These are phyloP conservation scores for Diabrotica undecimpunctata DNA, from an alignment of 1,140 invertebrate species.

Conservation along the genomic window DNA sequence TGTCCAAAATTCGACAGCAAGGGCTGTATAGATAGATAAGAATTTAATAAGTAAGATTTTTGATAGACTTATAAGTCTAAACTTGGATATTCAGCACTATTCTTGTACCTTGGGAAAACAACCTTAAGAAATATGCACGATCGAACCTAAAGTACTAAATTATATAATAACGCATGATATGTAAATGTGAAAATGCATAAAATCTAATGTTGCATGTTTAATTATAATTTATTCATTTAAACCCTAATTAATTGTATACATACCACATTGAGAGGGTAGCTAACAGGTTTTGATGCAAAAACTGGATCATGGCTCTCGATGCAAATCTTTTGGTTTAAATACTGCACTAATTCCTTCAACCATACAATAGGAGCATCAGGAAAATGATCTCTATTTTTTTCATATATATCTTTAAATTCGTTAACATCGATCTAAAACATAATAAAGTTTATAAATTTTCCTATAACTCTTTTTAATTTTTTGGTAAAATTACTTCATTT, in stretches of 20 bases:
- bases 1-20: too few species aligned
- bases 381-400: conserved; percentile 55
- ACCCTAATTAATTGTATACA: not conserved
- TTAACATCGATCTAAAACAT: conserved; percentile 54
- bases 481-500: not conserved
- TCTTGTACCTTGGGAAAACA: too few species aligned
- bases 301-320: conserved; percentile 60
- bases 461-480: not conserved
- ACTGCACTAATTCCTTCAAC: conserved; percentile 61
- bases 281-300: conserved; percentile 50
- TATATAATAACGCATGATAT: too few species aligned
- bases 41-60: too few species aligned
- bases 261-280: conserved; percentile 50
- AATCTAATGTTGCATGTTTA: too few species aligned
- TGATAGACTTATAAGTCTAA: too few species aligned
- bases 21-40: too few species aligned
- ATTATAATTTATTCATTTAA: too few species aligned
- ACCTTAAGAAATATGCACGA: too few species aligned
- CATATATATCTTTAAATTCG: conserved; percentile 53
- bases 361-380: conserved; percentile 59
- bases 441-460: conserved; percentile 19
- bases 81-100: too few species aligned
- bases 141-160: too few species aligned
- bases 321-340: conserved; percentile 59
- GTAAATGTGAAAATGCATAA: too few species aligned